Conservation (phyloP, 2,888 invertebrate genomes). For the Lasioglossum pauxillum region DNA sequence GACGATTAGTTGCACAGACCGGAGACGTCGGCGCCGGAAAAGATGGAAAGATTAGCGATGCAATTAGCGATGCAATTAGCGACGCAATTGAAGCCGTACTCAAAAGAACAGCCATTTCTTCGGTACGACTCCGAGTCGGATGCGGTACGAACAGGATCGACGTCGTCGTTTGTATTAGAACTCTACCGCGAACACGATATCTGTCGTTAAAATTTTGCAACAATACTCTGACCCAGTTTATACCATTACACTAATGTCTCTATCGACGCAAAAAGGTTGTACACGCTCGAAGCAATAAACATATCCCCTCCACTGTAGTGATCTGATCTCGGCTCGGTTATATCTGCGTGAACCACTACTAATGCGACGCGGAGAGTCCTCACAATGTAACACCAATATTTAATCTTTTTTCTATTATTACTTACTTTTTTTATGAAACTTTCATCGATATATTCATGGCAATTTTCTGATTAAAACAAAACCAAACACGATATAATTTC, state of each 20-base stretch:
- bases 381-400: no score
- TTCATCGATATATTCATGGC: no score
- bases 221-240: constrained; percentile 21
- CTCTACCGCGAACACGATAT: neutral
- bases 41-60: neutral
- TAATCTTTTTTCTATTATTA: no score
- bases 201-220: neutral
- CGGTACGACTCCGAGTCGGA: neutral
- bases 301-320: no score
- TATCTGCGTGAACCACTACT: no score
- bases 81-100: neutral
- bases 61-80: neutral
- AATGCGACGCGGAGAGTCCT: no score
- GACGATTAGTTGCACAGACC: neutral
- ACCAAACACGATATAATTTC: no score
- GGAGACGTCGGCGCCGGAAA: neutral
- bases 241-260: neutral
- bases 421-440: no score
- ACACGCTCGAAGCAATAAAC: no score
- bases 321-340: no score
- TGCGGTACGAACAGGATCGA: neutral
- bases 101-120: neutral
- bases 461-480: no score
- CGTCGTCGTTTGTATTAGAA: neutral
- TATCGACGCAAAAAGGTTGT: no score